Evolutionary conservation across 35 echinoderm and acorn worm species (phyloP).

Genomic region (Nesometra sesokonis): DNA sequence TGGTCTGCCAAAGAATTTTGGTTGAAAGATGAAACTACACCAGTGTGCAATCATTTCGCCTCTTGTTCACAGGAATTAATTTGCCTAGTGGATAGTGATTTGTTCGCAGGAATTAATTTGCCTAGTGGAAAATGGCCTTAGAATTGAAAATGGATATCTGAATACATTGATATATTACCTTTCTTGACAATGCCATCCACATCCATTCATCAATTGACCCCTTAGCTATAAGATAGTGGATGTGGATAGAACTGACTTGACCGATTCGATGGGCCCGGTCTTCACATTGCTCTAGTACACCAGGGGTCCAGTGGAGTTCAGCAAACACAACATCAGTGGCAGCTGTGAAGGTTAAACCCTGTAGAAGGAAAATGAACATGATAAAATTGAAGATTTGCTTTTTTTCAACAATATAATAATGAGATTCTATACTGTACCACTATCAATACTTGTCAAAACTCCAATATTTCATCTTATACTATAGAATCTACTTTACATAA

Average conservation of each 20-base stretch:
- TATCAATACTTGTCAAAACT: too few relatives aligned
- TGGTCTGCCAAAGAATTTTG: too few relatives aligned
- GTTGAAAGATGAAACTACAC: too few relatives aligned
- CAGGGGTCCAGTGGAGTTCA: slow-evolving; percentile 81
- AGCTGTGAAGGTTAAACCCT: slow-evolving; percentile 75
- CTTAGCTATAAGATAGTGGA: slow-evolving; percentile 78
- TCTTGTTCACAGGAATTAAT: too few relatives aligned
- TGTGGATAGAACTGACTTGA: slow-evolving; percentile 56
- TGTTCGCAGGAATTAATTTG: too few relatives aligned
- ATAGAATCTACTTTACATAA: too few relatives aligned
- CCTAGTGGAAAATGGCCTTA: too few relatives aligned
- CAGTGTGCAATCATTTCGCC: not conserved
- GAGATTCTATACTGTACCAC: too few relatives aligned
- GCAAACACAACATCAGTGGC: slow-evolving; percentile 81
- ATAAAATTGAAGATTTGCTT: too few relatives aligned
- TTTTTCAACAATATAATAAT: too few relatives aligned
- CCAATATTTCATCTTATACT: too few relatives aligned
- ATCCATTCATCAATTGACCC: slow-evolving; percentile 90
- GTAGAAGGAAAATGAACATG: not conserved
- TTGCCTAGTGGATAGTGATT: not conserved
- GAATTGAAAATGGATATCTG: too few relatives aligned
- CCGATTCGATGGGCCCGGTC: slow-evolving; percentile 80
- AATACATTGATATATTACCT: slow-evolving; percentile 41
- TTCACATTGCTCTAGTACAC: slow-evolving; percentile 72
- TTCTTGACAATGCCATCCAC: slow-evolving; percentile 63